Conservation (phyloP, 2,888 invertebrate genomes). For the Nemoura dubitans region DNA sequence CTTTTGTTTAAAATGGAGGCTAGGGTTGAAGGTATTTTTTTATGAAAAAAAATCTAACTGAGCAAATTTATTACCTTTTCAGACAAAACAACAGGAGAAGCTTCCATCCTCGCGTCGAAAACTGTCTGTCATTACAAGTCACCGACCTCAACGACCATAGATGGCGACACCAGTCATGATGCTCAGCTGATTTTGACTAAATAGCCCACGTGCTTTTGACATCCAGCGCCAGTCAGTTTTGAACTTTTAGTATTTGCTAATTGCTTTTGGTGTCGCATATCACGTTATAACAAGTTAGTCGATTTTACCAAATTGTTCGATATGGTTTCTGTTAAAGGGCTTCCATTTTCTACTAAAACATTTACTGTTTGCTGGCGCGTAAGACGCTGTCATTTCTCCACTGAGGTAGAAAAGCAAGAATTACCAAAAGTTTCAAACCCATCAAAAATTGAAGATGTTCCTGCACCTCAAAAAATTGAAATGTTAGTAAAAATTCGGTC, state of each 20-base stretch:
- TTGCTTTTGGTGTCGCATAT: too few species aligned
- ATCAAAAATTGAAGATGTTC: background rate
- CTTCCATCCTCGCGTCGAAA: background rate
- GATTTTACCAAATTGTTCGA: background rate
- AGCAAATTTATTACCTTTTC: background rate
- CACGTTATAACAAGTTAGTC: too few species aligned
- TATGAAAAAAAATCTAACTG: background rate
- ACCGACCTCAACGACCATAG: background rate
- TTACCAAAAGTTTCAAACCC: background rate
- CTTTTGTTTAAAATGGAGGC: too few species aligned
- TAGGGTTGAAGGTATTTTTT: background rate
- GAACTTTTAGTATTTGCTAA: background rate
- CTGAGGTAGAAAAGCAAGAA: background rate
- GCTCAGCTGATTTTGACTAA: background rate
- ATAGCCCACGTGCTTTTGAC: background rate
- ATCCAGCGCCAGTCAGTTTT: background rate
- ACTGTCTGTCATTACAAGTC: slow-evolving; percentile 12
- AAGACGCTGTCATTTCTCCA: background rate
- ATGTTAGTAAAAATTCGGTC: background rate
- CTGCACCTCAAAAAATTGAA: background rate
- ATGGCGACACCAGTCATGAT: background rate
- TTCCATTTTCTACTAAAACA: background rate
- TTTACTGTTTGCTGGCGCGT: background rate
- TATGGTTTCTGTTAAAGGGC: background rate
- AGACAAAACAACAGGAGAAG: background rate